Conservation (phyloP, 2,113 vertebrate species). For the Zosterops japonicus region DNA sequence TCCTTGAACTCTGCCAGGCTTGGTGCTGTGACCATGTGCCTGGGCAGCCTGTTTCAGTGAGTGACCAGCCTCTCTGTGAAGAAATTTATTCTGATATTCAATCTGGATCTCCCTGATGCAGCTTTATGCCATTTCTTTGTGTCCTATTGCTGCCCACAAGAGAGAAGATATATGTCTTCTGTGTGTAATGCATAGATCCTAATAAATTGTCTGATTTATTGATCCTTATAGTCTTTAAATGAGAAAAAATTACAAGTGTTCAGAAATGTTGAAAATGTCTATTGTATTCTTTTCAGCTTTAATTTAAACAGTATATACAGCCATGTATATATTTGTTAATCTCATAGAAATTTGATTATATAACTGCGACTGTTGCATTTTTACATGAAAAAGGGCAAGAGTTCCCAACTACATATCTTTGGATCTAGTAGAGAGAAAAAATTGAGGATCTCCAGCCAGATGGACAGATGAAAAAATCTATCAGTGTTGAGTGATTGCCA, state of each 20-base stretch:
- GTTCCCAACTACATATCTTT: background rate
- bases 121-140: background rate
- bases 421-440: background rate
- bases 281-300: background rate
- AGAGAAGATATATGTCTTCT: background rate
- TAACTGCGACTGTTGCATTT: background rate
- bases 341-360: background rate
- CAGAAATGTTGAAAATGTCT: background rate
- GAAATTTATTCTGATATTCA: background rate
- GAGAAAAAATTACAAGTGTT: background rate
- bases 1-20: background rate
- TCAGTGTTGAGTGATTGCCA: fast-evolving
- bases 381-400: background rate
- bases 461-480: background rate
- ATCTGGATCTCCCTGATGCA: background rate
- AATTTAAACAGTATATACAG: background rate
- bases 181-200: background rate
- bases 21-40: fast-evolving
- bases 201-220: background rate
- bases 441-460: background rate
- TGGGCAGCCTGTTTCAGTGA: background rate
- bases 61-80: background rate
- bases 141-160: background rate
- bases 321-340: background rate
- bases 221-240: background rate